Evolutionary conservation across 35 echinoderm and acorn worm genomes (phyloP), one percentile per base, ranked within the genome.

Genomic region (Heliocidaris erythrogramma): DNA sequence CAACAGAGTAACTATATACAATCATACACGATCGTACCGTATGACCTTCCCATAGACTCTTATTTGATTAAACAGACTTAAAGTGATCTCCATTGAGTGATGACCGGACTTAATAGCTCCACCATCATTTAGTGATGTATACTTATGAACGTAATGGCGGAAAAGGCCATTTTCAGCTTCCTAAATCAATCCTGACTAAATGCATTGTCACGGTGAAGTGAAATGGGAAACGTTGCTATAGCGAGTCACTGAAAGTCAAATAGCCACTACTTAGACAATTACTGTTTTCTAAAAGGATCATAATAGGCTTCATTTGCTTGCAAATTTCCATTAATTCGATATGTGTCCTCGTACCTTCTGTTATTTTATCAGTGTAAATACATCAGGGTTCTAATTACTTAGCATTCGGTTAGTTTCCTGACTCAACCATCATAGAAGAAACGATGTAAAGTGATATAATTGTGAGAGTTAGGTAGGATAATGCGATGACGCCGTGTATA

Each of bases 1-100:
- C 21, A 7, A 78, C 65, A 21, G 65, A 78, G 18, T 78, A 78
- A n/a, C 21, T 78, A 42, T 42, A 42, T 42, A 7, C 65, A 78
- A n/a, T n/a, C 65, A 78, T 78, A 78, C 65, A 78, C 27, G 5
- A 24, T n/a, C 65, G 65, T 17, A 24, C 21, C 65, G 4, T 78
- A 18, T n/a, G 65, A 78, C 65, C 65, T 78, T 78, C 65, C 65
- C 8, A 6, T 78, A n/a, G 65, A 78, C 65, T 78, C 65, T 78
- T 78, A 78, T 78, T 78, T 78, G 65, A 78, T 78, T 78, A 78
- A 78, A 78, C 27, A 78, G 65, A 78, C 65, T 78, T 78, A 18
- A 78, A 78, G 65, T 78, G 65, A 78, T 78, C 65, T 21, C 65
- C 65, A 21, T 27, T 78, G 18, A n/a, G n/a, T 27, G 8, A 78